Conservation (phyloP, 2,113 vertebrate genomes). For the Hippoglossus stenolepis region DNA sequence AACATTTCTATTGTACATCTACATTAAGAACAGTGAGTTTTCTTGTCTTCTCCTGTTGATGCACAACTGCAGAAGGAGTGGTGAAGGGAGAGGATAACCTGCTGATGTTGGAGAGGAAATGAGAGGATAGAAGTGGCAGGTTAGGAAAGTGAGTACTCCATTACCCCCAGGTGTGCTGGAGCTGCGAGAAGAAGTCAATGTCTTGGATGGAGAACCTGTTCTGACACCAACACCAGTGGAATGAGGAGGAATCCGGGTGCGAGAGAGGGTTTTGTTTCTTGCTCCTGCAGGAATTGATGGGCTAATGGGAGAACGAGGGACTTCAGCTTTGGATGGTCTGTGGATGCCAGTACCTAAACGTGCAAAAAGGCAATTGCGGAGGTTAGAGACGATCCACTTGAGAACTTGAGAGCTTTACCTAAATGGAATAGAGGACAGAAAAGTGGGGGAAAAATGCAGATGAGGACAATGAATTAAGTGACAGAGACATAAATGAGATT, state of each 20-base stretch:
- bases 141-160: conserved; percentile 40
- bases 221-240: conserved; percentile 51
- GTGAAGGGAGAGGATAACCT: conserved; percentile 38
- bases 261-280: conserved; percentile 57
- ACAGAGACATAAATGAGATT: conserved; percentile 46
- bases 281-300: conserved; percentile 59
- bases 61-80: conserved; percentile 32
- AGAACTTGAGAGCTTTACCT: conserved; percentile 45
- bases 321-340: conserved; percentile 49
- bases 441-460: no score
- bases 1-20: conserved; percentile 13
- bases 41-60: conserved; percentile 35
- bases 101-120: conserved; percentile 32
- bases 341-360: conserved; percentile 69
- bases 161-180: conserved; percentile 76
- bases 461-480: conserved; percentile 63
- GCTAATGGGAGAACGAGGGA: conserved; percentile 64
- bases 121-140: neutral
- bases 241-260: conserved; percentile 41
- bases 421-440: conserved; percentile 46
- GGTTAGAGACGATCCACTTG: conserved; percentile 38
- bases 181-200: conserved; percentile 61
- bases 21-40: conserved; percentile 24
- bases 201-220: conserved; percentile 63
- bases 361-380: conserved; percentile 62